phyloP scores from a whole-genome alignment of 2,113 vertebrate species.

The Anhinga anhinga region DNA sequence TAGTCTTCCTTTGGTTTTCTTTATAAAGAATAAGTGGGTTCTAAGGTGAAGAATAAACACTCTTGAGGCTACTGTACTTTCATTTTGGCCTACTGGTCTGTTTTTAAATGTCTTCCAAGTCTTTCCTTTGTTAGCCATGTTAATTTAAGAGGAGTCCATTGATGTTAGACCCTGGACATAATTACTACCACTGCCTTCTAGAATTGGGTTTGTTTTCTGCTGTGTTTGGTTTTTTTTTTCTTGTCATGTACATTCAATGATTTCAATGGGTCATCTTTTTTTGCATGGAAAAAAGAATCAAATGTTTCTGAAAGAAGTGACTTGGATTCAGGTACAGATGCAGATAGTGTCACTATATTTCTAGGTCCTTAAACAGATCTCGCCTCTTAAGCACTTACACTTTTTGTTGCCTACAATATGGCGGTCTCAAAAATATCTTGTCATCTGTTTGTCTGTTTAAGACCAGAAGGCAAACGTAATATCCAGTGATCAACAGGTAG shows the following conservation, averaged over 20 bases:
- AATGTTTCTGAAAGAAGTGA: background rate
- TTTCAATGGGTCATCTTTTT: background rate
- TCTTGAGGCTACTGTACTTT: background rate
- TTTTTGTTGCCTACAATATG: background rate
- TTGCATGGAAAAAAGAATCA: background rate
- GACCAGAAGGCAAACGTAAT: background rate
- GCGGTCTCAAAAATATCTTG: background rate
- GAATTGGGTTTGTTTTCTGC: background rate
- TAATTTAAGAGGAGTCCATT: background rate
- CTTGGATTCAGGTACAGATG: background rate
- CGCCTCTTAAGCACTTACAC: background rate
- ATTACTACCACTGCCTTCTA: background rate
- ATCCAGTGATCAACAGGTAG: background rate
- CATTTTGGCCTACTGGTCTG: background rate
- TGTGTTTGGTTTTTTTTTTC: background rate
- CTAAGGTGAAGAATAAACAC: background rate
- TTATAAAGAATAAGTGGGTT: background rate
- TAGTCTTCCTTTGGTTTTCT: background rate
- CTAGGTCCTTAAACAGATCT: background rate
- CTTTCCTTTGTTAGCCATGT: background rate
- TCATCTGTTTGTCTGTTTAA: background rate
- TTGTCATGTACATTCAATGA: background rate
- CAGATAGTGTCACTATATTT: background rate
- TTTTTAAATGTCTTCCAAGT: background rate
- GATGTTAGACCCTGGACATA: background rate